phyloP scores from a whole-genome alignment of 1,140 invertebrate species.

The Oryctes rhinoceros region DNA sequence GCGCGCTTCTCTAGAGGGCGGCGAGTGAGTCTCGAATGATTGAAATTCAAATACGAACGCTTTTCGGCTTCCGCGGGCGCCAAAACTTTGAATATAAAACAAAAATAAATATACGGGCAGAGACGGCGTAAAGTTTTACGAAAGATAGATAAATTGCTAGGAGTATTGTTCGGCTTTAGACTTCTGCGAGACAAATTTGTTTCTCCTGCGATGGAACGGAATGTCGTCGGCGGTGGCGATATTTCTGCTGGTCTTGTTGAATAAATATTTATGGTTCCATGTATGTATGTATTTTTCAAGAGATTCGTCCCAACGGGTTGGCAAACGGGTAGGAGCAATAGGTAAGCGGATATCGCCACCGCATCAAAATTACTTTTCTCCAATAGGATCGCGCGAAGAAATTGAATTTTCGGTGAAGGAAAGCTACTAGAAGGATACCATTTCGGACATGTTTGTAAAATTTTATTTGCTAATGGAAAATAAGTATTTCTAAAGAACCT shows the following conservation, averaged over 20 bases:
- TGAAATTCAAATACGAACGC: conserved; percentile 10
- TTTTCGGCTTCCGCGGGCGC: conserved; percentile 11
- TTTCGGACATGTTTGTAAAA: too few relatives aligned
- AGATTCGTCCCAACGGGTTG: too few relatives aligned
- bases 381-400: too few relatives aligned
- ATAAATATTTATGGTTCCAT: conserved; percentile 5
- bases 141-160: conserved; percentile 22
- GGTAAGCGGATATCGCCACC: too few relatives aligned
- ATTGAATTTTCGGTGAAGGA: too few relatives aligned
- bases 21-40: neutral
- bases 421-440: too few relatives aligned
- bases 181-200: conserved; percentile 2
- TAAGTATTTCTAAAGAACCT: too few relatives aligned
- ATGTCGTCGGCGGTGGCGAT: neutral
- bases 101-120: neutral
- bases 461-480: too few relatives aligned
- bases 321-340: too few relatives aligned
- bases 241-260: neutral
- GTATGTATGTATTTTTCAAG: too few relatives aligned
- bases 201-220: neutral
- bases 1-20: neutral
- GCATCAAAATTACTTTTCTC: too few relatives aligned
- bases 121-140: neutral
- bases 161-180: conserved; percentile 12
- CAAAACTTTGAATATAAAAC: conserved; percentile 15